phyloP scores from a whole-genome alignment of 1,140 invertebrate genomes.

The Himalopsyche phryganea region DNA sequence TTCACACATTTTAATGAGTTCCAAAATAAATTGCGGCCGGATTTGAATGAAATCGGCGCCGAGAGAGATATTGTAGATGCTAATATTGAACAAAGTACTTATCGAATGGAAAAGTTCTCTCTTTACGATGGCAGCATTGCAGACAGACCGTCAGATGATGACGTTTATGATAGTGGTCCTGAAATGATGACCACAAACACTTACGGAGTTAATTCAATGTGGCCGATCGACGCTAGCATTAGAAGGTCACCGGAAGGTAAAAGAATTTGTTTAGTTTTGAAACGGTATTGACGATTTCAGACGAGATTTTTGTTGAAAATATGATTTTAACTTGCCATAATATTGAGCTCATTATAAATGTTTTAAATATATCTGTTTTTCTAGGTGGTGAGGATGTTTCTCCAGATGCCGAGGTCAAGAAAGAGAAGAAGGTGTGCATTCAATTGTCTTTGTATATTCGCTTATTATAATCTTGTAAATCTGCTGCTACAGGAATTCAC shows the following conservation, averaged over 20 bases:
- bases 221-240: conserved; percentile 45
- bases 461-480: too few relatives aligned
- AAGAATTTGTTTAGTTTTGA: conserved; percentile 1
- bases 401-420: conserved; percentile 23
- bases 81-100: conserved; percentile 10
- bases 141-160: conserved; percentile 9
- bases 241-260: conserved; percentile 51
- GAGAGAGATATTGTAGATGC: conserved; percentile 9
- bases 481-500: too few relatives aligned
- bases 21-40: background rate
- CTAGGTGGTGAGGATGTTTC: conserved; percentile 27
- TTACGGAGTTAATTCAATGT: conserved; percentile 29
- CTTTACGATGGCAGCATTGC: background rate
- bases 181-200: conserved; percentile 10
- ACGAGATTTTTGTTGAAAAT: too few relatives aligned
- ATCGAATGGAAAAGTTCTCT: conserved; percentile 23
- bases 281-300: too few relatives aligned
- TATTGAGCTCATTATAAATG: background rate
- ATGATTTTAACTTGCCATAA: background rate
- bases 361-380: conserved; percentile 15
- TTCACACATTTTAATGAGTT: conserved; percentile 12
- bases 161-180: conserved; percentile 22
- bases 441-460: too few relatives aligned
- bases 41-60: background rate
- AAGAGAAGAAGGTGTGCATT: conserved; percentile 20